These are phyloP conservation scores for Gavia stellata DNA, from an alignment of 2,113 vertebrate species.

Conservation along the genomic window DNA sequence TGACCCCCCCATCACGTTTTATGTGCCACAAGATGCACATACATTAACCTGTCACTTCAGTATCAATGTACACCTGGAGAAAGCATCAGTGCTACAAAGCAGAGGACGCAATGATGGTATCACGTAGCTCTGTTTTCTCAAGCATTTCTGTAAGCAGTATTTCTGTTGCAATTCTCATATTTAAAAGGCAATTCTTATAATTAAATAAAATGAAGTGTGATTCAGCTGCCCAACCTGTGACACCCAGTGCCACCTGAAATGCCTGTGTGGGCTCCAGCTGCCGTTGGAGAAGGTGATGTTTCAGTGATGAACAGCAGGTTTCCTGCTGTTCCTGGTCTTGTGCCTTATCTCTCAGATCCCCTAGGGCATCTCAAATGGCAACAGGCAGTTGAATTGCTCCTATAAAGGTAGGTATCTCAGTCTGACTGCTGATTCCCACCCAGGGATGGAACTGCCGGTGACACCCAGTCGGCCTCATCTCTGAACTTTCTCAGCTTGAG, in stretches of 20 bases:
- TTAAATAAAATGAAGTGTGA: neutral
- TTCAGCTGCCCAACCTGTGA: neutral
- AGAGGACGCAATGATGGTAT: neutral
- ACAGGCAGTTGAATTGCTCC: neutral
- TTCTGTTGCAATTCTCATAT: no score
- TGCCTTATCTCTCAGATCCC: neutral
- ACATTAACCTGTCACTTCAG: neutral
- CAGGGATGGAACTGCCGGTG: neutral
- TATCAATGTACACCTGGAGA: neutral
- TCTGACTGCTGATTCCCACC: neutral
- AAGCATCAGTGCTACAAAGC: neutral
- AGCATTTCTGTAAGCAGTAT: neutral
- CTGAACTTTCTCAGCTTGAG: neutral
- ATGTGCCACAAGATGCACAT: neutral
- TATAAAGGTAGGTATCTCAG: neutral
- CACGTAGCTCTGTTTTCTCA: neutral
- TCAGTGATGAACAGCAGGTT: neutral
- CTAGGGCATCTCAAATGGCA: neutral
- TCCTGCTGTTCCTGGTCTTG: neutral
- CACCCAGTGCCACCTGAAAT: neutral
- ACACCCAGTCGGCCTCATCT: neutral
- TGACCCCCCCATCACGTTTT: neutral
- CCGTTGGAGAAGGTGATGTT: neutral
- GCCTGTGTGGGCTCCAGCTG: neutral
- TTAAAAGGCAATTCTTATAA: no score